Base-by-base conservation (phyloP, 2,888 invertebrate genomes). In the Galerucella calmariensis region DNA sequence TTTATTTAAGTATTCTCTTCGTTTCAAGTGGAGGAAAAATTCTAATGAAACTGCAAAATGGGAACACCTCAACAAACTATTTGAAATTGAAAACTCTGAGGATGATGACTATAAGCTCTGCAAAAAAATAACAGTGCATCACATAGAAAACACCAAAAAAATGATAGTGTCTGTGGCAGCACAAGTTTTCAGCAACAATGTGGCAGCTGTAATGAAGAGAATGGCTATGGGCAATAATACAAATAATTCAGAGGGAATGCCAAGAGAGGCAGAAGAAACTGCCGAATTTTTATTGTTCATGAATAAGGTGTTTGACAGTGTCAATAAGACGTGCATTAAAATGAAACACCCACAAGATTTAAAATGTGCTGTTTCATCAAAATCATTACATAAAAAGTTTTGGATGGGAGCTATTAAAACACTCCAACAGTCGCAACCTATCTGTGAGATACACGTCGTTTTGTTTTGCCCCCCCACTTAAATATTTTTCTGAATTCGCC, bases 261-360 rank as follows among this genome's bases (percentile, higher is more conserved):
- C 46, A 46, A 46, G 46, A 46, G 70, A 76, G 59, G 77, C 73
- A 16, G 72, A 14, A 48, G 75, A 78, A 20, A 20, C 20, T 20
- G 20, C 20, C 20, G 20, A 20, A 20, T 20, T 20, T 20, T 20
- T 20, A 20, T 51, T 77, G 16, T 78, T 78, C 65, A 48, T 79
- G 27, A 76, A 77, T 58, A 46, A 75, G n/a, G 61, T 79, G 27
- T 78, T 79, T 72, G 77, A 78, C 44, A 75, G 75, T 56, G 59
- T 77, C 9, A 77, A 79, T 58, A 59, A 9, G 46, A 46, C 46
- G 46, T 46, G 46, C 46, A 4, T 46, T 46, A 46, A 46, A 46
- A 46, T 46, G 5, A 46, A 46, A 46, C 46, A 46, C 46, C 46
- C 46, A 46, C 46, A 9, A 46, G 46, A 46, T 46, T 8, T 27